Evolutionary conservation across 2,888 invertebrate genomes (phyloP).

Genomic region (Heteropelma amictum): DNA sequence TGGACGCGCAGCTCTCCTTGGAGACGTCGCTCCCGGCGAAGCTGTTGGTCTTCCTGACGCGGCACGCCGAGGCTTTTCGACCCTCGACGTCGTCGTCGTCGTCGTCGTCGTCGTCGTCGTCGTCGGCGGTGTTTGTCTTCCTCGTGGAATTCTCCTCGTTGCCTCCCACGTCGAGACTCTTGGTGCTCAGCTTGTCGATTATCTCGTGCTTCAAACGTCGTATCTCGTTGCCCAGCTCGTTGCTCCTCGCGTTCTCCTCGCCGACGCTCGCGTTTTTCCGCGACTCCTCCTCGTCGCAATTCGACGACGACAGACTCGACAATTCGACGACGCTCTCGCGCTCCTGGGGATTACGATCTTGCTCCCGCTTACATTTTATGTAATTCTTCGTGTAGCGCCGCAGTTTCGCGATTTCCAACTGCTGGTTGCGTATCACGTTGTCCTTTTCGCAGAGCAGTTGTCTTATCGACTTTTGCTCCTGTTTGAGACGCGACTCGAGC

Average conservation of each 20-base stretch:
- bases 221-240: conserved; percentile 69
- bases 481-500: conserved; percentile 85
- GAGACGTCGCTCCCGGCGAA: conserved; percentile 76
- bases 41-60: conserved; percentile 73
- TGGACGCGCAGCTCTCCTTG: conserved; percentile 82
- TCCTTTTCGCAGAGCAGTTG: conserved; percentile 85
- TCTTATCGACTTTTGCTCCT: conserved; percentile 86
- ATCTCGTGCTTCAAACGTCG: conserved; percentile 72
- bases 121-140: no score
- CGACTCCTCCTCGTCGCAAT: conserved; percentile 17
- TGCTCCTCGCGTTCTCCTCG: conserved; percentile 44
- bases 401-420: conserved; percentile 84
- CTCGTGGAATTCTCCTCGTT: no score
- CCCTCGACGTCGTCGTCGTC: neutral
- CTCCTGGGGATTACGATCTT: conserved; percentile 65
- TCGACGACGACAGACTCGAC: neutral
- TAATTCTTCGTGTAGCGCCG: conserved; percentile 80
- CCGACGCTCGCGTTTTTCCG: neutral
- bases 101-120: conserved; percentile 24
- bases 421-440: conserved; percentile 84
- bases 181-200: conserved; percentile 68
- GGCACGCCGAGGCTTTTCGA: conserved; percentile 49
- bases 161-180: conserved; percentile 17
- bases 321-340: neutral
- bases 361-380: conserved; percentile 81